A percentile compares a stretch with the other conserved stretches of the same genome.
Conservation (phyloP, 1,140 invertebrate species). For the Doryteuthis pealeii region DNA sequence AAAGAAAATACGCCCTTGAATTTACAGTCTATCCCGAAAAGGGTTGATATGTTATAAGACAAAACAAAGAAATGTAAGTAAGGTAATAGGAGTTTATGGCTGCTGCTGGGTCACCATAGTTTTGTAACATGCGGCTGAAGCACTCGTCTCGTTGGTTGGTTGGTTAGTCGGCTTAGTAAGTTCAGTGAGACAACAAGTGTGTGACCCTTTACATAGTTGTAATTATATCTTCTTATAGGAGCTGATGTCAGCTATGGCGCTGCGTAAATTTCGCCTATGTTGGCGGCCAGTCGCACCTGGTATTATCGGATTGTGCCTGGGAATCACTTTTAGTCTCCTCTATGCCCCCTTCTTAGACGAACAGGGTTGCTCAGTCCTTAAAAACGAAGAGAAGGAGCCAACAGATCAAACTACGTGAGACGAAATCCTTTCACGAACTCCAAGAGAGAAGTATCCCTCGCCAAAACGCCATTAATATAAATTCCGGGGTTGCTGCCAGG, state of each 20-base stretch:
- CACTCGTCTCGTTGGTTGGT: too few species aligned
- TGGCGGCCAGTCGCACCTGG: conserved; percentile 35
- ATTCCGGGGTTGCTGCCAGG: not conserved
- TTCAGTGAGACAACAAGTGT: too few species aligned
- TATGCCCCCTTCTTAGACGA: conserved; percentile 52
- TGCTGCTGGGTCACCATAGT: too few species aligned
- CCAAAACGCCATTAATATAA: conserved; percentile 26
- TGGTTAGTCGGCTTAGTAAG: too few species aligned
- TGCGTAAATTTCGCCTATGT: conserved; percentile 11
- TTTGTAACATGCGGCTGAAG: too few species aligned
- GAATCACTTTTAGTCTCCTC: conserved; percentile 51
- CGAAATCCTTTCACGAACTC: conserved; percentile 11
- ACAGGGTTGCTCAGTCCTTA: conserved; percentile 38
- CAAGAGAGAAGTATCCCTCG: not conserved
- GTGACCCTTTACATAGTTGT: too few species aligned
- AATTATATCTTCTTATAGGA: too few species aligned
- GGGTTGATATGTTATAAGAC: too few species aligned
- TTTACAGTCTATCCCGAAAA: too few species aligned
- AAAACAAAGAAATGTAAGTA: too few species aligned
- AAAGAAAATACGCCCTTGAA: too few species aligned
- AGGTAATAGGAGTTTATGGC: too few species aligned
- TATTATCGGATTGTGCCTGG: conserved; percentile 48
- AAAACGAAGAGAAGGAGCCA: conserved; percentile 32
- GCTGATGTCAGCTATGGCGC: not conserved
- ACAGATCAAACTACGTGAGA: conserved; percentile 30